Conservation (phyloP, 1,140 invertebrate species). For the Melipona quadrifasciata region DNA sequence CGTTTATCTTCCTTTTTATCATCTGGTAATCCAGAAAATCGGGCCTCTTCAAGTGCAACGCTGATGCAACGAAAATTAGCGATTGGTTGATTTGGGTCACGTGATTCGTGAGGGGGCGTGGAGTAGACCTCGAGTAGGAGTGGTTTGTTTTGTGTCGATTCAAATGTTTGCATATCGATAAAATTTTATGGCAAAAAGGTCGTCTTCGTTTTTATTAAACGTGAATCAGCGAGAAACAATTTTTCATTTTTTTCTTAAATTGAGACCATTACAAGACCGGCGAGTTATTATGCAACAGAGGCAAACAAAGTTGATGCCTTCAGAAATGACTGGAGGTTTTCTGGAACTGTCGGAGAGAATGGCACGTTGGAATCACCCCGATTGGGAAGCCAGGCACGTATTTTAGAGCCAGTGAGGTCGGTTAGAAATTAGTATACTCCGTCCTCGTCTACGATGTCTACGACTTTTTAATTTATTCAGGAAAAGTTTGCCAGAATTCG, state of each 20-base stretch:
- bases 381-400: slow-evolving; percentile 21
- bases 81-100: too few relatives aligned
- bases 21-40: too few relatives aligned
- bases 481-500: slow-evolving; percentile 25
- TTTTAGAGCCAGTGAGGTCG: slow-evolving; percentile 18
- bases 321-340: neutral
- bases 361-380: neutral
- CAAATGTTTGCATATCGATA: too few relatives aligned
- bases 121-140: too few relatives aligned
- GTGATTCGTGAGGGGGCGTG: too few relatives aligned
- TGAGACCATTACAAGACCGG: neutral
- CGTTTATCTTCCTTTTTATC: too few relatives aligned
- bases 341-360: neutral
- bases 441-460: neutral
- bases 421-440: slow-evolving; percentile 46
- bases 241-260: neutral
- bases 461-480: slow-evolving; percentile 51
- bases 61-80: too few relatives aligned
- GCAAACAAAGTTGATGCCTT: slow-evolving; percentile 5
- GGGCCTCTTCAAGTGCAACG: too few relatives aligned
- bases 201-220: too few relatives aligned
- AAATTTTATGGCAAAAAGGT: too few relatives aligned
- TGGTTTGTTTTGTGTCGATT: too few relatives aligned
- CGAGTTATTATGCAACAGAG: neutral
- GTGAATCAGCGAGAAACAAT: neutral